Percentiles rank a stretch among this genome's conserved stretches.
Conservation (phyloP, 2,113 vertebrate species). For the Platichthys flesus region DNA sequence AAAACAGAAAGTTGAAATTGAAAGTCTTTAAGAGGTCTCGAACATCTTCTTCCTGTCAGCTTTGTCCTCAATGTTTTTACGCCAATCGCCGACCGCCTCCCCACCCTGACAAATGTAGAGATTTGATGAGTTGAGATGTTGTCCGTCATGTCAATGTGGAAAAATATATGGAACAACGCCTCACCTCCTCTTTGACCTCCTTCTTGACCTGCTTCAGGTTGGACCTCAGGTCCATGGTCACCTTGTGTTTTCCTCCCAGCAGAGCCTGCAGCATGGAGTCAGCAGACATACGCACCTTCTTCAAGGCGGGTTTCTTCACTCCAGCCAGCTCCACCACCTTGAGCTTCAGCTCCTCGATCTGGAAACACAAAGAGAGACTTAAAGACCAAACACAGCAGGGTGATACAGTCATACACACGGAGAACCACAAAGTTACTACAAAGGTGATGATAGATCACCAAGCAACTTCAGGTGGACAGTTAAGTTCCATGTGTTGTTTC, state of each 20-base stretch:
- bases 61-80: slow-evolving; percentile 76
- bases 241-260: slow-evolving; percentile 77
- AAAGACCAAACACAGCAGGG: neutral
- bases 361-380: neutral
- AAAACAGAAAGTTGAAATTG: neutral
- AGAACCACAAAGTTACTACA: too few relatives aligned
- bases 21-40: slow-evolving; percentile 77
- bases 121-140: neutral
- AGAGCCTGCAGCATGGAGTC: slow-evolving; percentile 92
- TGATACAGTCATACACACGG: too few relatives aligned
- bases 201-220: slow-evolving; percentile 99
- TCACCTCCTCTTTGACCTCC: slow-evolving; percentile 93
- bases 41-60: slow-evolving; percentile 80
- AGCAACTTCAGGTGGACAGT: too few relatives aligned
- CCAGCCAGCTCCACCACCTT: slow-evolving; percentile 92
- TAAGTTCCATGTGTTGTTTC: too few relatives aligned
- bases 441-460: too few relatives aligned
- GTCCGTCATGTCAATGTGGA: too few relatives aligned
- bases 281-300: slow-evolving; percentile 85
- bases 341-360: slow-evolving; percentile 93
- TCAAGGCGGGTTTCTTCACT: slow-evolving; percentile 93
- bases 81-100: slow-evolving; percentile 68
- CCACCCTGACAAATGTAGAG: slow-evolving; percentile 28
- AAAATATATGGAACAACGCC: neutral
- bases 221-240: slow-evolving; percentile 91